These are phyloP conservation scores for Pogonophryne albipinna DNA, from an alignment of 2,797 vertebrate genomes.

Conservation along the genomic window DNA sequence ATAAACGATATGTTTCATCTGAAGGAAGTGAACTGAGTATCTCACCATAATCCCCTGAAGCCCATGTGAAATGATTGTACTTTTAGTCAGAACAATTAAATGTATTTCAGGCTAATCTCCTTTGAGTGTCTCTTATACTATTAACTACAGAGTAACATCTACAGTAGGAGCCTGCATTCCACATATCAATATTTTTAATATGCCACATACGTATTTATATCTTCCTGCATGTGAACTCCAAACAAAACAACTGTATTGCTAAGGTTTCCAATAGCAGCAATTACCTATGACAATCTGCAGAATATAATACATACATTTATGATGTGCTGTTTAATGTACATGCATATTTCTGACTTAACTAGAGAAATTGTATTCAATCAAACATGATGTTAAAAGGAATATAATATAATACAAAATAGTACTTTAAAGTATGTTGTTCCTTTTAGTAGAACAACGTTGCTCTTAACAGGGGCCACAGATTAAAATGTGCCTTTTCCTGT, in stretches of 20 bases:
- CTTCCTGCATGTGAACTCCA: background rate
- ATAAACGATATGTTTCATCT: slow-evolving; percentile 15
- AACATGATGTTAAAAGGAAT: background rate
- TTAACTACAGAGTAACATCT: slow-evolving; percentile 82
- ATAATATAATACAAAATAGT: background rate
- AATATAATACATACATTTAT: background rate
- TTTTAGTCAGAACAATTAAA: slow-evolving; percentile 9
- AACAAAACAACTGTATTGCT: background rate
- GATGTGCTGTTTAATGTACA: background rate
- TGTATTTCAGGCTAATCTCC: slow-evolving; percentile 70
- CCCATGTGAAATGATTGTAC: slow-evolving; percentile 11
- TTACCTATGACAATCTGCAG: background rate
- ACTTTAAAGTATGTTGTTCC: background rate
- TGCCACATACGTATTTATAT: slow-evolving; percentile 2
- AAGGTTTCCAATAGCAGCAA: background rate
- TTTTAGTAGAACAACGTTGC: background rate
- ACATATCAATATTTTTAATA: slow-evolving; percentile 28
- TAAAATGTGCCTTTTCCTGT: background rate
- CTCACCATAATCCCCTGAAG: slow-evolving; percentile 5
- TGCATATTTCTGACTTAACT: background rate
- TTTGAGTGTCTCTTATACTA: slow-evolving; percentile 65
- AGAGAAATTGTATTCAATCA: background rate
- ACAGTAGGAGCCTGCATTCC: slow-evolving; percentile 56
- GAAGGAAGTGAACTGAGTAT: background rate
- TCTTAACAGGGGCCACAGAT: background rate